Base-by-base conservation (phyloP, 1,140 invertebrate species). In the Trichonephila clavata region DNA sequence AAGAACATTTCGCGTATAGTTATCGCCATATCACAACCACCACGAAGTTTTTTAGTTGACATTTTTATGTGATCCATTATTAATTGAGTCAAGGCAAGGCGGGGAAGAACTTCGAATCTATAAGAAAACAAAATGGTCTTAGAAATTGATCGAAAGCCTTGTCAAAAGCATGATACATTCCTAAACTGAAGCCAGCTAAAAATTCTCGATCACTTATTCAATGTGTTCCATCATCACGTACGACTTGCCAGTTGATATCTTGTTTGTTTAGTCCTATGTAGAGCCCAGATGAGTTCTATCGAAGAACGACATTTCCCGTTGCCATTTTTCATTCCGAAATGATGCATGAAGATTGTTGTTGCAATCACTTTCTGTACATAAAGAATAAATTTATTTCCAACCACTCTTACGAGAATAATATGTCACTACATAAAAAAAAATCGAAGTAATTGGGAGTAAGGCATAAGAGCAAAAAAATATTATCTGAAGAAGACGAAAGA, bases 131-230 rank as follows among this genome's bases (percentile, higher is more conserved):
- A 84, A 84, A 84, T 4, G n/a, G 21, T 24, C 43, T 84, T 59
- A n/a, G 21, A 50, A 84, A 84, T 57, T 84, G 81, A 84, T 84
- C n/a, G 81, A 84, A 84, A 57, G 43, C 21, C 43, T 84, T 84
- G 81, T 84, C 81, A 84, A 84, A 84, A 84, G 16, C 10, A 27
- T 57, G 81, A 84, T 84, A 24, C 81, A 84, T 84, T 57, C 57
- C 21, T 57, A 84, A 84, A 43, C 81, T 8, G 57, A 6, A 14
- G 2, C n/a, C 81, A 50, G 81, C 21, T 84, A 77, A 77, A 77
- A 77, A 77, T 77, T 77, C 71, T 39, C 71, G 27, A 77, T 77
- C 71, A 18, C 71, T 32, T 32, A 4, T 20, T 39, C 27, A 77
- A 24, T 27, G 27, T 39, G 27, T 39, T 77, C 71, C 27, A 77